Conservation (phyloP, 2,888 invertebrate species). For the Caenorhabditis uteleia region DNA sequence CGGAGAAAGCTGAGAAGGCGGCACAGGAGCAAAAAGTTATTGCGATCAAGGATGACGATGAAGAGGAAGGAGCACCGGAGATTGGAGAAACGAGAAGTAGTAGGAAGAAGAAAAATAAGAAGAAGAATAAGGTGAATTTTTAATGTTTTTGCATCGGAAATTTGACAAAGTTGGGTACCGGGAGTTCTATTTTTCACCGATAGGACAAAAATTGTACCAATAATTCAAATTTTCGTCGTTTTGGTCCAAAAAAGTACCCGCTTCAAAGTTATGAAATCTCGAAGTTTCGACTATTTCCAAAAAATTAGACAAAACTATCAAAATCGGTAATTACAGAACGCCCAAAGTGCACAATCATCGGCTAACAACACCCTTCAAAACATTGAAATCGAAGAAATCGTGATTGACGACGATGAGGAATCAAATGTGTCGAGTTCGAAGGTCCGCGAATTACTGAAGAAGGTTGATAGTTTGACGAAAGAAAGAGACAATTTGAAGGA, state of each 20-base stretch:
- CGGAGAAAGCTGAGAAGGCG: not conserved
- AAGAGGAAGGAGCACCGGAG: slow-evolving; percentile 28
- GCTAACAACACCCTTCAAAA: too few species aligned
- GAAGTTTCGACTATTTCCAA: not conserved
- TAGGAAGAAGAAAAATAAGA: slow-evolving; percentile 13
- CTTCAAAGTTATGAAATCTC: not conserved
- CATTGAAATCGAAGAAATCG: not conserved
- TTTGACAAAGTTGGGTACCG: too few species aligned
- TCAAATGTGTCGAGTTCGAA: not conserved
- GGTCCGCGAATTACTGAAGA: slow-evolving; percentile 4
- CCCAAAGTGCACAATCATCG: not conserved
- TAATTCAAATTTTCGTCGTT: too few species aligned
- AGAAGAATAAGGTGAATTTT: not conserved
- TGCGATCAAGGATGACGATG: slow-evolving; percentile 24
- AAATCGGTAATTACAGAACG: not conserved
- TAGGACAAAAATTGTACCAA: too few species aligned
- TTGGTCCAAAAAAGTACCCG: slow-evolving; percentile 5
- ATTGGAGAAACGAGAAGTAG: slow-evolving; percentile 11
- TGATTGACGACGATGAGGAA: slow-evolving; percentile 13
- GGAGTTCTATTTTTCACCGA: too few species aligned
- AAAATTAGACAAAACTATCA: not conserved
- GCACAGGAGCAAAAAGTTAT: not conserved
- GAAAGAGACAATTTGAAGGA: slow-evolving; percentile 40
- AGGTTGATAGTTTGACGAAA: slow-evolving; percentile 20
- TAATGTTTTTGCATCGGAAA: too few species aligned